Base-by-base conservation (phyloP, 2,797 vertebrate genomes). In the Salarias fasciatus region DNA sequence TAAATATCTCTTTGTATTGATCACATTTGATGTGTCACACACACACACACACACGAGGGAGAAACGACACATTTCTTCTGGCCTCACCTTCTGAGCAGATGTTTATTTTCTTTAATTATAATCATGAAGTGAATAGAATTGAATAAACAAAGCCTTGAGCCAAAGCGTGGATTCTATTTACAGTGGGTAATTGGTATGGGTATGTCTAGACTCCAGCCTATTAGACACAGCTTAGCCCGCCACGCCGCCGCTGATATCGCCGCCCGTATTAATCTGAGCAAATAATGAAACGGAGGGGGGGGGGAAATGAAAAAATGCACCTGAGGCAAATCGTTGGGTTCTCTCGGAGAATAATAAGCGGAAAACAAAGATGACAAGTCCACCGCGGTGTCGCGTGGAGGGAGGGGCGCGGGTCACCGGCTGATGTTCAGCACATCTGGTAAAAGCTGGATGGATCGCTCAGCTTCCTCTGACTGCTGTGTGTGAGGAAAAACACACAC, bases 101-200 rank as follows among this genome's bases (percentile, higher is more conserved):
- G 82, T 86, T 88, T 82, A 86, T 88, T 79, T 85, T 82, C 75
- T 78, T 82, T 86, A 88, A 92, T 91, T 85, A 85, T 88, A 85
- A 88, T 89, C 77, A 75, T 89, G 72, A 86, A 88, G 84, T 82
- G 85, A 86, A 85, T 73, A 82, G 80, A 89, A 92, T 84, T 85
- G 87, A 92, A 91, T 88, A 92, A 92, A 92, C 88, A 89, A 91
- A 83, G 85, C 89, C 86, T 77, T 79, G 72, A 91, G 86, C 87
- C 77, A 83, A 88, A 88, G 89, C 78, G 75, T 76, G 70, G 80
- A 84, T 91, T 92, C 83, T 92, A 92, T 93, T 93, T 92, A 92
- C 90, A 90, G 86, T 90, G 88, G 85, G 83, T 94, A 92, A 93
- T 93, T 93, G 92, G 89, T 84, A 89, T 83, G 89, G 88, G 90